phyloP scores from a whole-genome alignment of 1,140 invertebrate genomes.

The Aleiodes sp. region DNA sequence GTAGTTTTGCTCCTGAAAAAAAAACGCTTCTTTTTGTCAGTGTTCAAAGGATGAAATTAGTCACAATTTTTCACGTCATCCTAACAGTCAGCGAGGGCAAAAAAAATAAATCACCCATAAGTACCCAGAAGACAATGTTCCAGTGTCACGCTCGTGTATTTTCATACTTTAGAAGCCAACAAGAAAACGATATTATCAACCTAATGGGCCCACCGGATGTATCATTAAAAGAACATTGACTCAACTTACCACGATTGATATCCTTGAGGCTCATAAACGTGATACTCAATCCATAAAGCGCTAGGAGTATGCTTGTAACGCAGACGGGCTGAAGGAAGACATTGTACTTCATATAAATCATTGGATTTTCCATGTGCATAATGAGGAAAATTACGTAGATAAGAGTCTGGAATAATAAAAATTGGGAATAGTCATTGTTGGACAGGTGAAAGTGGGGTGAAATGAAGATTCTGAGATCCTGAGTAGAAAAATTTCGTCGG shows the following conservation, averaged over 20 bases:
- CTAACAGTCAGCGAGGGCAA: too few relatives aligned
- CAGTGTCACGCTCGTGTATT: neutral
- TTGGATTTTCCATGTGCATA: conserved; percentile 53
- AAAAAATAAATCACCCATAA: neutral
- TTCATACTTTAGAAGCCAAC: neutral
- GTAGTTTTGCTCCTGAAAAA: conserved; percentile 53
- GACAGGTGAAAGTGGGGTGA: too few relatives aligned
- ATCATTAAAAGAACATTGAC: neutral
- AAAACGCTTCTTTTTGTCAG: neutral
- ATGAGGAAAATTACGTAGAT: conserved; percentile 54
- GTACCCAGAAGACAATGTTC: neutral
- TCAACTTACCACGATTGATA: conserved; percentile 54
- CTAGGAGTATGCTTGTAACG: conserved; percentile 57
- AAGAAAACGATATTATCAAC: neutral
- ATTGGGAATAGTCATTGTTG: neutral
- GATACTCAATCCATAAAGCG: conserved; percentile 57
- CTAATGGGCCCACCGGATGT: neutral
- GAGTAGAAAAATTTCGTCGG: too few relatives aligned
- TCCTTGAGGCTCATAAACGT: conserved; percentile 54
- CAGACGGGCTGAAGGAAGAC: conserved; percentile 54
- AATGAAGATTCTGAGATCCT: too few relatives aligned
- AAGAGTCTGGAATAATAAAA: conserved; percentile 46
- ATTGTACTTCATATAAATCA: conserved; percentile 47
- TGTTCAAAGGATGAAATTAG: neutral
- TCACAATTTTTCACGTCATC: neutral